Percentiles rank a stretch among this genome's conserved stretches.
Evolutionary conservation across 2,113 vertebrate species (phyloP).

Genomic region (Heptranchias perlo): DNA sequence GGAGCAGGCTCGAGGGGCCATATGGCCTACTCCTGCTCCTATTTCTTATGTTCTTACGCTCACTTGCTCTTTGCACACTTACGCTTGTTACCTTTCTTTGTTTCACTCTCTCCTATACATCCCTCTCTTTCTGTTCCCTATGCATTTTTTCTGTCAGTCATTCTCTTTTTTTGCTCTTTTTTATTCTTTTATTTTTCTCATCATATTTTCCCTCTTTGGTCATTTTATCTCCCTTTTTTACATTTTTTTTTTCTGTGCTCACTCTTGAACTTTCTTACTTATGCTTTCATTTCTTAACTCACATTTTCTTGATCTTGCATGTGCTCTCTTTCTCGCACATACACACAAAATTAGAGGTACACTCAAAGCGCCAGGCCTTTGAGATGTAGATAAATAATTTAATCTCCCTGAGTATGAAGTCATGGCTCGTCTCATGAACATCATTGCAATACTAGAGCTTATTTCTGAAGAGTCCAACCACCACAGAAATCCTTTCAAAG

Average conservation of each 20-base stretch:
- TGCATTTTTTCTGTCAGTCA: no score
- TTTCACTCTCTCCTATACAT: no score
- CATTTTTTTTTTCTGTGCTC: not conserved
- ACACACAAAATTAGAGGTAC: not conserved
- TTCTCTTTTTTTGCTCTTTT: not conserved
- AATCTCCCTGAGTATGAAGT: not conserved
- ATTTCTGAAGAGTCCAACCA: not conserved
- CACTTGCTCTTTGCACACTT: no score
- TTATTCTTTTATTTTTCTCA: not conserved
- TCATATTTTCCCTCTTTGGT: not conserved
- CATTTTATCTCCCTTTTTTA: not conserved
- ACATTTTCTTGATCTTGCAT: not conserved
- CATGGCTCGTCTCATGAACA: not conserved
- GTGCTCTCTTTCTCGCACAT: no score
- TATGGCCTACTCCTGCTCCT: no score
- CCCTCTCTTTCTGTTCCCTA: no score
- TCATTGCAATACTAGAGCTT: not conserved
- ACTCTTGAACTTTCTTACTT: not conserved
- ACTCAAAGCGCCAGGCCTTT: not conserved
- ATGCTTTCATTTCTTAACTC: not conserved
- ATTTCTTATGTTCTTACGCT: no score
- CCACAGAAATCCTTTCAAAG: not conserved
- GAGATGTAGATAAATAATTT: not conserved
- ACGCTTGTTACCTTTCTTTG: no score
- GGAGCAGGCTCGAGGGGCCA: no score